These are phyloP conservation scores for Hypercompe scribonia DNA, from an alignment of 2,888 invertebrate genomes.

Conservation along the genomic window DNA sequence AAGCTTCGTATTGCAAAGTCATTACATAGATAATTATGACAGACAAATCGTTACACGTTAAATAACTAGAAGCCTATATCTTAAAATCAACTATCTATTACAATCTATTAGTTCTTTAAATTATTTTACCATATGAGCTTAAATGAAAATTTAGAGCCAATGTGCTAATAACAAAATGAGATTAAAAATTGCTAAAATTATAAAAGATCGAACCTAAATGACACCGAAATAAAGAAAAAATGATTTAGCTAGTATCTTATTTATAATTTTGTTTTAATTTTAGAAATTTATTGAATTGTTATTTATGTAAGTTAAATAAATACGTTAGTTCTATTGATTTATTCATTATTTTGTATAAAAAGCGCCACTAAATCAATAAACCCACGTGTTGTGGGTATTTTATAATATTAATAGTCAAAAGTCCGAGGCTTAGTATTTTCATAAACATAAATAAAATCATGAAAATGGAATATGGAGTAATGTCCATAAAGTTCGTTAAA, in stretches of 20 bases:
- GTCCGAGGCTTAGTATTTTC: not conserved
- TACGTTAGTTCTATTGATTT: too few species aligned
- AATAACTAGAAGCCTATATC: not conserved
- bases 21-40: conserved; percentile 24
- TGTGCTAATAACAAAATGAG: not conserved
- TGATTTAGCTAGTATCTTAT: too few species aligned
- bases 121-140: not conserved
- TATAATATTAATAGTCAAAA: not conserved
- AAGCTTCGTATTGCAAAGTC: conserved; percentile 26
- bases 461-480: not conserved
- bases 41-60: not conserved
- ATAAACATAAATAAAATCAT: not conserved
- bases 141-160: not conserved
- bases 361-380: not conserved
- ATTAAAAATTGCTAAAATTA: too few species aligned
- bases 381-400: not conserved
- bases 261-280: too few species aligned
- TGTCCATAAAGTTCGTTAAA: conserved; percentile 1
- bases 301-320: too few species aligned
- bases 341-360: too few species aligned
- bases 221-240: not conserved
- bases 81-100: not conserved
- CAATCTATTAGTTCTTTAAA: not conserved
- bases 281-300: too few species aligned
- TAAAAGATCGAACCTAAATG: too few species aligned